These are phyloP conservation scores for Pycnomerus fuliginosus DNA, from an alignment of 2,888 invertebrate species.

Conservation along the genomic window DNA sequence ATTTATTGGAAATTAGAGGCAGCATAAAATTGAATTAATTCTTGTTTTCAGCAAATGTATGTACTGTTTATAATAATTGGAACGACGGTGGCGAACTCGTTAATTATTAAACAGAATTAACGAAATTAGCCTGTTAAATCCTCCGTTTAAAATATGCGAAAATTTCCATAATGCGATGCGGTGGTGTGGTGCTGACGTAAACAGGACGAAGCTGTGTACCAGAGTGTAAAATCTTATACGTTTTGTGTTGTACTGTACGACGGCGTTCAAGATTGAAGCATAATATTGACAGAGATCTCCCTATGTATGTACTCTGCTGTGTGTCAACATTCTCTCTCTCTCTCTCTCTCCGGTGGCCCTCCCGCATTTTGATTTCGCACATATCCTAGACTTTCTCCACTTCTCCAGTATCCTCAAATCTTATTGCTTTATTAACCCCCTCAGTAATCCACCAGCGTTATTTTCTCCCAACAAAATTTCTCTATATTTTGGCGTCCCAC, in stretches of 20 bases:
- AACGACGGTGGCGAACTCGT: no score
- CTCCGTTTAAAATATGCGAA: constrained; percentile 22
- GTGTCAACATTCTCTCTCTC: constrained; percentile 36
- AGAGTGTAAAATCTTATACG: constrained; percentile 37
- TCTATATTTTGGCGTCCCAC: no score
- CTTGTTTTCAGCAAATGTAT: constrained; percentile 17
- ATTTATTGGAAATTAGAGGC: not conserved
- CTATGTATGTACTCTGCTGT: constrained; percentile 37
- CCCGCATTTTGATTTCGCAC: no score
- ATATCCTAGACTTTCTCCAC: no score
- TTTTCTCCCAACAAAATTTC: no score
- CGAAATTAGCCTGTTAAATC: constrained; percentile 22
- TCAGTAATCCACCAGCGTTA: no score
- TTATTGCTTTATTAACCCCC: no score
- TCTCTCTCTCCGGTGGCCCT: no score
- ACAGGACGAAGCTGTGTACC: constrained; percentile 30
- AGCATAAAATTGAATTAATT: constrained; percentile 13
- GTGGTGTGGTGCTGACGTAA: constrained; percentile 30
- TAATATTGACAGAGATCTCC: constrained; percentile 44
- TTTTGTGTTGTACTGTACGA: constrained; percentile 33
- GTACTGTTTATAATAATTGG: no score
- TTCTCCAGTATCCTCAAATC: no score
- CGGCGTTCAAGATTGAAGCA: constrained; percentile 43
- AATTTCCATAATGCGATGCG: constrained; percentile 24
- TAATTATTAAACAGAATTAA: constrained; percentile 27